A percentile compares a stretch with the other conserved stretches of the same genome.
phyloP scores from a whole-genome alignment of 2,888 invertebrate species.

The Alviniconcha strummeri region DNA sequence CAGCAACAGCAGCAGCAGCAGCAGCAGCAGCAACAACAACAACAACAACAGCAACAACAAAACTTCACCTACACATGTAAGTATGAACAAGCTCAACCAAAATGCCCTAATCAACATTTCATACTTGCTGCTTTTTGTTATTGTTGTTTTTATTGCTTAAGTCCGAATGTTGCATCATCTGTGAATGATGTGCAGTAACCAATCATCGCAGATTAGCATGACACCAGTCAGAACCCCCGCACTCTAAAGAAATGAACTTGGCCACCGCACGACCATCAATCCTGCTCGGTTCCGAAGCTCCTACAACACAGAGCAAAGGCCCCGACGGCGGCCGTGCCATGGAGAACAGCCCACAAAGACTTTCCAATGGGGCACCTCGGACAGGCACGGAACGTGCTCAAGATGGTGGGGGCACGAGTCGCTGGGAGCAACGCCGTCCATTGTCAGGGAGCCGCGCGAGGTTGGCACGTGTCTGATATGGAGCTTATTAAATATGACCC shows the following conservation, averaged over 20 bases:
- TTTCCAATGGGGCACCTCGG: constrained; percentile 9
- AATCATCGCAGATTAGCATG: background rate
- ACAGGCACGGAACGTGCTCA: constrained; percentile 14
- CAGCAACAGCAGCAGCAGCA: too few relatives aligned
- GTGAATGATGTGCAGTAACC: too few relatives aligned
- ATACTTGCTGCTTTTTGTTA: too few relatives aligned
- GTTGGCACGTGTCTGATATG: constrained; percentile 38
- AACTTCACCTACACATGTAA: too few relatives aligned
- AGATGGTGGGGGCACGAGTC: constrained; percentile 10
- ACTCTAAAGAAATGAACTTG: constrained; percentile 21
- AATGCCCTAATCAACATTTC: too few relatives aligned
- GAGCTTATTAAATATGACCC: constrained; percentile 47
- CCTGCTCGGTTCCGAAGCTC: background rate
- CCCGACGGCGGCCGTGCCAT: constrained; percentile 4
- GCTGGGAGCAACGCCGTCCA: background rate
- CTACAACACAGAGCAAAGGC: background rate
- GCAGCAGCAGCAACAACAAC: too few relatives aligned
- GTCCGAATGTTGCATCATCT: too few relatives aligned
- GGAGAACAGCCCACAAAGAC: constrained; percentile 21
- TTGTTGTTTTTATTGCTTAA: too few relatives aligned
- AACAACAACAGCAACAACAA: too few relatives aligned
- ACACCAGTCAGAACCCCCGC: constrained; percentile 14
- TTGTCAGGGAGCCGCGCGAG: constrained; percentile 21
- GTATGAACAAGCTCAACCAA: too few relatives aligned
- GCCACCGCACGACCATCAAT: constrained; percentile 4